phyloP scores from a whole-genome alignment of 2,113 vertebrate species.

The Callaeas wilsoni region DNA sequence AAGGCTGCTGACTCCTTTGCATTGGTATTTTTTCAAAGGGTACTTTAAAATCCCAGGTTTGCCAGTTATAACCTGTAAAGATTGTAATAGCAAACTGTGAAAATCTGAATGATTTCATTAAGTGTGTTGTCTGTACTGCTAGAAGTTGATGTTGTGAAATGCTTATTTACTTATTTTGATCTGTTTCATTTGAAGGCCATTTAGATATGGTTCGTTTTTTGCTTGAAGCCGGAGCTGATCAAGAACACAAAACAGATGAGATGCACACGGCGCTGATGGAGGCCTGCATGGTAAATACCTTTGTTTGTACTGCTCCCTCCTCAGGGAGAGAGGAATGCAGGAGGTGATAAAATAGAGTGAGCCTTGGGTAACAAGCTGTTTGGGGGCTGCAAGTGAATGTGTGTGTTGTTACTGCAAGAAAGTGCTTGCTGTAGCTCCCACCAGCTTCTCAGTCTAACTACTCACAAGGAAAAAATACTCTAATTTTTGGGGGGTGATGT shows the following conservation, averaged over 20 bases:
- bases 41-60: not conserved
- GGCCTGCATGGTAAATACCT: constrained; percentile 92
- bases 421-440: not conserved
- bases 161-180: not conserved
- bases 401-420: not conserved
- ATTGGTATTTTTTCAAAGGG: not conserved
- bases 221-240: constrained; percentile 97
- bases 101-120: not conserved
- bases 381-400: not conserved
- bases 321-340: not conserved
- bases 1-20: not conserved
- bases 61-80: not conserved
- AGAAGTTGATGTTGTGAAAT: not conserved
- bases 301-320: not conserved
- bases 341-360: not conserved
- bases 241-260: constrained; percentile 98
- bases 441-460: not conserved
- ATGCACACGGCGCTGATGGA: constrained; percentile 99
- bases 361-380: not conserved
- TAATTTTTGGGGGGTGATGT: not conserved
- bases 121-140: not conserved
- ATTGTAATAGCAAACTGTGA: not conserved
- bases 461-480: not conserved
- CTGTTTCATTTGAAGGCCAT: constrained; percentile 82
- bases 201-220: constrained; percentile 99